These are phyloP conservation scores for Tiliacea citrago DNA, from an alignment of 2,888 invertebrate genomes.

Conservation along the genomic window DNA sequence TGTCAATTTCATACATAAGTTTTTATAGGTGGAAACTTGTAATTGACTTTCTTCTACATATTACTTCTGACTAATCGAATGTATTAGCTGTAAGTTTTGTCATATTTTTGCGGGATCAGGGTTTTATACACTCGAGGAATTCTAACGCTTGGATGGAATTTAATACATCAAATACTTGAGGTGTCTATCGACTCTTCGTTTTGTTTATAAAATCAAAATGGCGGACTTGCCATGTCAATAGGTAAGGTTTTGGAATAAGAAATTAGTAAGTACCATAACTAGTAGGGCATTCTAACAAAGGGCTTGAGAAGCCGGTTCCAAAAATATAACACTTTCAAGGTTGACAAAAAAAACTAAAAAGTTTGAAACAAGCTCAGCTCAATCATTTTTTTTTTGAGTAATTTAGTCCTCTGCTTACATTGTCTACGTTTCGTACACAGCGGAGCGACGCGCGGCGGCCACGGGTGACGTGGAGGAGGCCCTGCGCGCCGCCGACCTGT, in stretches of 20 bases:
- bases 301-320: background rate
- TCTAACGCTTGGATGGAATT: background rate
- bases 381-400: background rate
- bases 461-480: slow-evolving; percentile 77
- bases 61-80: no score
- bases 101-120: no score
- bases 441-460: slow-evolving; percentile 76
- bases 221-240: no score
- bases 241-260: background rate
- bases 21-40: no score
- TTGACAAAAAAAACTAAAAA: background rate
- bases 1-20: no score
- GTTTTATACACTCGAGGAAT: background rate
- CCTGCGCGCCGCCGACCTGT: slow-evolving; percentile 84
- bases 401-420: background rate
- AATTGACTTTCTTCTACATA: no score
- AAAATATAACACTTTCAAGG: background rate
- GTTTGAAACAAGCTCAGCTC: background rate
- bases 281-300: background rate
- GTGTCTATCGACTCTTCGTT: background rate
- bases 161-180: background rate
- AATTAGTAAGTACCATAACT: background rate
- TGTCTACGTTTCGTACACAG: slow-evolving; percentile 63
- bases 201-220: background rate
- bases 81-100: no score